A percentile compares a stretch with the other conserved stretches of the same genome.
phyloP scores from a whole-genome alignment of 1,140 invertebrate species.

The Sipha flava region DNA sequence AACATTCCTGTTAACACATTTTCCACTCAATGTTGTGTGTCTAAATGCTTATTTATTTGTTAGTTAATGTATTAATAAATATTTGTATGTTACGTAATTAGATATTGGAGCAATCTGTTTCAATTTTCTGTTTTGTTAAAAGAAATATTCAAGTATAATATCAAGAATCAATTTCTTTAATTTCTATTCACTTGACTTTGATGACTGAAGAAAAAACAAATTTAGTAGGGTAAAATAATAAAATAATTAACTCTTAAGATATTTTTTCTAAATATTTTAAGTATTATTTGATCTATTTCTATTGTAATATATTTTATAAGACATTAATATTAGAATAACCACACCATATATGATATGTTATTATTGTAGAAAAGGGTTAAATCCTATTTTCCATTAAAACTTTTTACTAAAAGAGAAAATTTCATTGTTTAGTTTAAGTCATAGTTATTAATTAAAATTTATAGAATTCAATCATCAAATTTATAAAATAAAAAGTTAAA shows the following conservation, averaged over 20 bases:
- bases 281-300: not conserved
- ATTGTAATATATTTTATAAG: not conserved
- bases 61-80: no score
- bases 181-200: not conserved
- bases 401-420: not conserved
- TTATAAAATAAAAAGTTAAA: no score
- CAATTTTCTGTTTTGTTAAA: not conserved
- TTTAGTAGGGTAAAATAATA: not conserved
- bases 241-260: not conserved
- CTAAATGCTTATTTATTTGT: no score
- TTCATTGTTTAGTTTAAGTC: not conserved
- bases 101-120: not conserved
- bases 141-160: not conserved
- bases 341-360: not conserved
- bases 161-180: no score
- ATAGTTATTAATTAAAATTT: not conserved
- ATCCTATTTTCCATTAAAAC: not conserved
- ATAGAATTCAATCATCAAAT: no score
- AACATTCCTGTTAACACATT: not conserved
- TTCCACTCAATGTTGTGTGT: no score
- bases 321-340: not conserved
- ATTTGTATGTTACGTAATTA: not conserved
- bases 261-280: not conserved
- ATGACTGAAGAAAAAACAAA: not conserved
- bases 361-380: not conserved